Evolutionary conservation across 2,888 invertebrate genomes (phyloP).

Genomic region (Suillia variegata): DNA sequence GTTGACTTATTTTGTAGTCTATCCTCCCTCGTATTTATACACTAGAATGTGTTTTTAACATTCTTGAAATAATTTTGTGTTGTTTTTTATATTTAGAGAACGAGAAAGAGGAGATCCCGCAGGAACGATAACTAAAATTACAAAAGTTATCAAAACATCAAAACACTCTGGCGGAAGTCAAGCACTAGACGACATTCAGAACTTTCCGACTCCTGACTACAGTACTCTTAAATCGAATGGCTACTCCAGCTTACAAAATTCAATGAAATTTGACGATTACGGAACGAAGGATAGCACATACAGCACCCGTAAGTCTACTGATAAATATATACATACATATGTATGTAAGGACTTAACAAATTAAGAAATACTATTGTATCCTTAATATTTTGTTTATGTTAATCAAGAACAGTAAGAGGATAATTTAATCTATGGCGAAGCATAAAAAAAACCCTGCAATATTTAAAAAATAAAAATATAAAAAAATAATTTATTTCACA

Average conservation of each 20-base stretch:
- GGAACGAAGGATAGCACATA: conserved; percentile 46
- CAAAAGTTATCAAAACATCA: conserved; percentile 50
- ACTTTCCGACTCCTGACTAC: conserved; percentile 45
- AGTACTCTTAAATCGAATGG: conserved; percentile 50
- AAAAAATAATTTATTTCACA: too few species aligned
- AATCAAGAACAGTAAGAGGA: too few species aligned
- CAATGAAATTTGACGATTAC: conserved; percentile 44
- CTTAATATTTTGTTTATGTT: too few species aligned
- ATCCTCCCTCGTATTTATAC: too few species aligned
- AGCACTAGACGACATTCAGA: conserved; percentile 47
- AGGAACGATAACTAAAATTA: conserved; percentile 52
- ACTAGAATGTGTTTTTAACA: too few species aligned
- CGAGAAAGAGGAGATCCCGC: conserved; percentile 45
- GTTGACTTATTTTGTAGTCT: too few species aligned
- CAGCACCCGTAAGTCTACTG: conserved; percentile 36
- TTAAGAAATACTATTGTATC: too few species aligned
- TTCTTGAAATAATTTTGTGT: too few species aligned
- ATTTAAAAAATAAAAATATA: too few species aligned
- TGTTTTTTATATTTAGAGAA: conserved; percentile 44
- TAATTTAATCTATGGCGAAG: too few species aligned
- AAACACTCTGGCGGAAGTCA: conserved; percentile 41
- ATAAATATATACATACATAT: not conserved
- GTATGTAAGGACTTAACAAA: too few species aligned
- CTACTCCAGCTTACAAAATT: conserved; percentile 40
- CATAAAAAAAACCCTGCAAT: too few species aligned